phyloP scores from a whole-genome alignment of 2,113 vertebrate genomes.

The Neolamprologus tretocephalus region DNA sequence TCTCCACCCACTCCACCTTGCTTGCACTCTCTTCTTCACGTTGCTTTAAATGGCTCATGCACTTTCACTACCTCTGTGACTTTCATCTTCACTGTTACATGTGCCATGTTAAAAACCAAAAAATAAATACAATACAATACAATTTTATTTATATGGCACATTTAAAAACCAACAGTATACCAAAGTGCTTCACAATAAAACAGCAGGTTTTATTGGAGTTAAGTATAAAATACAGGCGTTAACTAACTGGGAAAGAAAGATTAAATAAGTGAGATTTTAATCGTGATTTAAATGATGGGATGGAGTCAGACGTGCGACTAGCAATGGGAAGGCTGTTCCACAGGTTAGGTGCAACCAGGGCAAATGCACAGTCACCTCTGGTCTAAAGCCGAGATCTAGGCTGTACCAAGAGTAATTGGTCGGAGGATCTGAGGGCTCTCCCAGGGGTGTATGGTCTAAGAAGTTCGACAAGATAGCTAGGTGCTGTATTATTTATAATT shows the following conservation, averaged over 20 bases:
- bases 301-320: rapidly evolving
- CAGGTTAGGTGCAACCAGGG: too few species aligned
- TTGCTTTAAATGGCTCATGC: not conserved
- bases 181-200: not conserved
- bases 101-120: not conserved
- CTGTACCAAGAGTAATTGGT: too few species aligned
- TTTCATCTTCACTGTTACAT: not conserved
- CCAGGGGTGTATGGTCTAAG: not conserved
- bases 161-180: not conserved
- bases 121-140: not conserved
- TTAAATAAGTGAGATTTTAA: too few species aligned
- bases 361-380: too few species aligned
- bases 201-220: not conserved
- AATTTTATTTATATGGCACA: not conserved
- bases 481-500: not conserved
- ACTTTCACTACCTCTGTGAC: not conserved
- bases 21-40: not conserved
- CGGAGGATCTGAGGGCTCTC: too few species aligned
- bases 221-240: too few species aligned
- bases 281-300: too few species aligned
- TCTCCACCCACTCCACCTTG: not conserved
- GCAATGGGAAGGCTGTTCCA: too few species aligned
- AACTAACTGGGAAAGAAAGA: too few species aligned
- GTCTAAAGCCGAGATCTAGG: too few species aligned
- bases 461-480: not conserved